Evolutionary conservation across 2,113 vertebrate genomes (phyloP).

Genomic region (Vulpes vulpes): DNA sequence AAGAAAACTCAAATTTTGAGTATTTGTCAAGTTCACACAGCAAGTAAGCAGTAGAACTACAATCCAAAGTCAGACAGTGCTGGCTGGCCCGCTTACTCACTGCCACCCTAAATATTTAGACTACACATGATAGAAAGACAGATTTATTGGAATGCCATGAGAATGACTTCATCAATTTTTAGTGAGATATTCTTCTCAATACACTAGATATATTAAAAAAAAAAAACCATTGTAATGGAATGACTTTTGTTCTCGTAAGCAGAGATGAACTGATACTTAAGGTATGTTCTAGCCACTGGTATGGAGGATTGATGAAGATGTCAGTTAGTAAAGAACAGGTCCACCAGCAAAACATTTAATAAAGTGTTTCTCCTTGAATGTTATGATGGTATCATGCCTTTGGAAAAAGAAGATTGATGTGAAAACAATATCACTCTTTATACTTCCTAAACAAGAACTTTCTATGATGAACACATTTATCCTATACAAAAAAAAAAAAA

Average conservation of each 20-base stretch:
- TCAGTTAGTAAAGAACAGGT: constrained; percentile 53
- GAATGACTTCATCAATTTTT: background rate
- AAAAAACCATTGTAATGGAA: background rate
- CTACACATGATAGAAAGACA: background rate
- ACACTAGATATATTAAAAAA: background rate
- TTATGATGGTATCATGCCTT: constrained; percentile 49
- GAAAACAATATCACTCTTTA: constrained; percentile 57
- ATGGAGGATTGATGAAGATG: constrained; percentile 44
- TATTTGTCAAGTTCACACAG: background rate
- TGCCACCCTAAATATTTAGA: background rate
- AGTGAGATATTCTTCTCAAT: background rate
- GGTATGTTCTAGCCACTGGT: constrained; percentile 27
- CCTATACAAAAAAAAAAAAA: background rate
- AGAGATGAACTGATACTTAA: constrained; percentile 9
- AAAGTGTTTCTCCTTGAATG: constrained; percentile 74
- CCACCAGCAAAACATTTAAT: constrained; percentile 66
- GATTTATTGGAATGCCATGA: background rate
- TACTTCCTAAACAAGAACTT: constrained; percentile 47
- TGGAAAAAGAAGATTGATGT: constrained; percentile 75
- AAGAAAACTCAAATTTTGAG: background rate
- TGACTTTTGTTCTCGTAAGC: constrained; percentile 19
- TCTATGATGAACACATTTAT: background rate
- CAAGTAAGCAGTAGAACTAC: background rate
- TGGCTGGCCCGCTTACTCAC: background rate
- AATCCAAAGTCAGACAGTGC: background rate